Evolutionary conservation across 2,888 invertebrate species (phyloP), one percentile per base, ranked within the genome.

Genomic region (Synergus itoensis): DNA sequence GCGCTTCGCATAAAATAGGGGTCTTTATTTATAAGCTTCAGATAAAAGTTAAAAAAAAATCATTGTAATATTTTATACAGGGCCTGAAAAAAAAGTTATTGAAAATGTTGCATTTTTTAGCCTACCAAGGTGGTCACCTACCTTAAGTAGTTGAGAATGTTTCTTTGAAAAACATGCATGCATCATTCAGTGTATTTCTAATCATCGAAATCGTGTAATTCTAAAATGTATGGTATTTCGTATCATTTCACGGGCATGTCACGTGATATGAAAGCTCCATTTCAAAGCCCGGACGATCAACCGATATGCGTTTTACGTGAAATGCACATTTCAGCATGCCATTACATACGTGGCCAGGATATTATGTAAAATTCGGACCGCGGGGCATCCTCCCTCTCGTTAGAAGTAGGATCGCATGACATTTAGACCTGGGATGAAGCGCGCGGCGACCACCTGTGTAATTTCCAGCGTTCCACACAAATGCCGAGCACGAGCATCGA

Each of bases 291-390:
- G 79, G 63, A 76, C 79, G 80, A 81, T 82, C 79, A 77, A 76
- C 81, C 79, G 69, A 82, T 82, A 82, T 83, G 67, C 80, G 53
- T 48, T 82, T 81, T 81, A 80, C 81, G 78, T 81, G 80, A 81
- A 85, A 86, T 82, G 81, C 78, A 80, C 81, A 81, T 84, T 80
- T 80, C 80, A 80, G 78, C 83, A 77, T 82, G 81, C 83, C 80
- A 84, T 83, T 82, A 83, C 78, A 78, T 76, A 76, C 80, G 80
- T 80, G 83, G 77, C 73, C 80, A 81, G 67, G 82, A 73, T 81
- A 85, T 86, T 82, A 85, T 85, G 84, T 83, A 84, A 85, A 85
- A 81, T 81, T 81, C 79, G 78, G 79, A 80, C 80, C 79, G 80
- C 77, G 80, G 75, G 79, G 77, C 77, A 78, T 79, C 76, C 78